phyloP scores from a whole-genome alignment of 2,797 vertebrate species.

The Sebastes alutus region DNA sequence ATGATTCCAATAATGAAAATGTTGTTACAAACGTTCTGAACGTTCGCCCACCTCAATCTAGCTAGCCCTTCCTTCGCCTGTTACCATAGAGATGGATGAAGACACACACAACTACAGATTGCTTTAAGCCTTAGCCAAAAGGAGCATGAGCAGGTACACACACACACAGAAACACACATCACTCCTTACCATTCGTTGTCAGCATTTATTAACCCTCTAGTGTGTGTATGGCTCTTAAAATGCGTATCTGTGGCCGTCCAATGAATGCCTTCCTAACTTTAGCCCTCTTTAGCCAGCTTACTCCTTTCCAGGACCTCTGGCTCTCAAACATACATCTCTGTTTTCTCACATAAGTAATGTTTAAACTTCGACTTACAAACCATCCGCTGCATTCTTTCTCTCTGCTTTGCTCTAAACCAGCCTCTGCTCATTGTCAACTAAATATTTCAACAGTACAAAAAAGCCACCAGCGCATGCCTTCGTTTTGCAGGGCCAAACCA shows the following conservation, averaged over 20 bases:
- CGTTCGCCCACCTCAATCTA: conserved; percentile 49
- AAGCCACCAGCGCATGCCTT: neutral
- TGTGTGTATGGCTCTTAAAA: neutral
- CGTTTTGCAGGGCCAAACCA: neutral
- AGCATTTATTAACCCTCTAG: neutral
- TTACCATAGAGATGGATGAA: conserved; percentile 86
- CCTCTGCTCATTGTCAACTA: conserved; percentile 2
- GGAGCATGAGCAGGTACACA: conserved; percentile 85
- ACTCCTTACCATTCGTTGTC: neutral
- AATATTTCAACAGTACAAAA: conserved; percentile 39
- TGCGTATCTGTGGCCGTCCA: neutral
- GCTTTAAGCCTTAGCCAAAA: conserved; percentile 85
- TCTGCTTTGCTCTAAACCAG: neutral
- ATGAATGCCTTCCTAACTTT: neutral
- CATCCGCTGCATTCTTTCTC: neutral
- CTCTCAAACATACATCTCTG: neutral
- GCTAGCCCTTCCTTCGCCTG: conserved; percentile 46
- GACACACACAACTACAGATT: conserved; percentile 86
- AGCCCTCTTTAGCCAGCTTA: neutral
- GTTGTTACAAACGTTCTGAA: conserved; percentile 44
- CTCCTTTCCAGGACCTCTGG: neutral
- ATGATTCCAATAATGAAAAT: conserved; percentile 41
- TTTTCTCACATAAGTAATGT: neutral
- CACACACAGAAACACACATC: conserved; percentile 19
- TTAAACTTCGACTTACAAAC: neutral